A percentile compares a stretch with the other conserved stretches of the same genome.
Conservation (phyloP, 2,113 vertebrate genomes). For the Brachypteracias leptosomus region DNA sequence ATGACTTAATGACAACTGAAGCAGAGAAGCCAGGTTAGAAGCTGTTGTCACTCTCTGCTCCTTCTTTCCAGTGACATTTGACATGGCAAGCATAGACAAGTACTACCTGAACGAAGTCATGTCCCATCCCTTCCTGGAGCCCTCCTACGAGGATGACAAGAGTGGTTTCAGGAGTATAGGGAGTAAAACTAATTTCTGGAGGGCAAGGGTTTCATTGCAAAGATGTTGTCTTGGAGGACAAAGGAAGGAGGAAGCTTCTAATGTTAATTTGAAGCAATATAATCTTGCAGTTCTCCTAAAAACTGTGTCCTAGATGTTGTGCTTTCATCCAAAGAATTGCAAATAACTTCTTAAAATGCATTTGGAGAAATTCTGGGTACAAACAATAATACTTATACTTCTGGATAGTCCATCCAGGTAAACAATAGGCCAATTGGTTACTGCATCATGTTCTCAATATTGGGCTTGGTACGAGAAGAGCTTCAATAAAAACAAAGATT, state of each 20-base stretch:
- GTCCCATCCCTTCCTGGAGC: slow-evolving; percentile 65
- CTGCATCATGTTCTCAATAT: not conserved
- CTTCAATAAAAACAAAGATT: not conserved
- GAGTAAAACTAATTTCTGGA: slow-evolving; percentile 68
- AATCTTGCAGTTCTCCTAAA: accelerated
- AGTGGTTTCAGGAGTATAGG: slow-evolving; percentile 41
- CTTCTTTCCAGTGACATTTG: slow-evolving; percentile 47
- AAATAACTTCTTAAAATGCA: not conserved
- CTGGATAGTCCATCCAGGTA: not conserved
- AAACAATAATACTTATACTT: not conserved
- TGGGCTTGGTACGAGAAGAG: not conserved
- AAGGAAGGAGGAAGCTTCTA: not conserved
- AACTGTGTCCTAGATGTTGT: not conserved
- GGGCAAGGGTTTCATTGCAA: slow-evolving; percentile 43
- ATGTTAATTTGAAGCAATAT: accelerated
- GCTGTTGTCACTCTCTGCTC: not conserved
- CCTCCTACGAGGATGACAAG: not conserved
- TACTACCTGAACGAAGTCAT: slow-evolving; percentile 65
- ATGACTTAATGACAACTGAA: not conserved
- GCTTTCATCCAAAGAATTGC: not conserved
- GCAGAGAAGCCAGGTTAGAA: not conserved
- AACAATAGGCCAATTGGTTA: not conserved
- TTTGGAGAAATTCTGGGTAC: not conserved
- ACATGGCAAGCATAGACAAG: slow-evolving; percentile 66
- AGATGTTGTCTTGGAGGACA: not conserved